Evolutionary conservation across 2,888 invertebrate genomes (phyloP), one percentile per base, ranked within the genome.

Genomic region (Tanytarsus gracilentus): DNA sequence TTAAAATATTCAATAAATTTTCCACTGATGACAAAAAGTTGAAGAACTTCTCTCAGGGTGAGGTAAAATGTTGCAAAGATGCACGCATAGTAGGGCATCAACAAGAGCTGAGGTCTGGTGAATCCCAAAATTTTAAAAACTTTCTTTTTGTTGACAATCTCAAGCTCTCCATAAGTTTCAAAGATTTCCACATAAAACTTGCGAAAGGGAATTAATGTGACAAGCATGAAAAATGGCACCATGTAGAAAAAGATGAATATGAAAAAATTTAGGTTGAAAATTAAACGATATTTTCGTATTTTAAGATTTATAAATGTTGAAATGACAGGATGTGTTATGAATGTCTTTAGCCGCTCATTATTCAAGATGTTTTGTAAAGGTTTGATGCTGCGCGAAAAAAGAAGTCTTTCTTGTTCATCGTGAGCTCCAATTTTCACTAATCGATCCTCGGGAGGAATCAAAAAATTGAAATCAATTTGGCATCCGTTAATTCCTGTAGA

Each of bases 221-320:
- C 48, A 23, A 60, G 49, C 9, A 60, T 3, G 11, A 60, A 60
- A 25, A 58, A 58, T 7, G 60, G 60, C n/a, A 60, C 14, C 36
- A 60, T 50, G 11, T 48, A 60, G 33, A 49, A 36, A n/a, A 36
- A 33, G 7, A 60, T 36, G 18, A 60, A 60, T 25, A 60, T 50
- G 16, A n/a, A 60, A 23, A 60, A 50, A 16, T 60, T 60, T 26
- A 60, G 9, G 18, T 60, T 49, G 50, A 50, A 60, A 36, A 60
- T 36, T 26, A n/a, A 11, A 16, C 60, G 30, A 29, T 25, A 60
- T 18, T 60, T 60, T 7, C 23, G 14, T 21, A 21, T 23, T 40
- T 60, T 60, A 2, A 58, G 11, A 14, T 49, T 60, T n/a, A 60
- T 60, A n/a, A 60, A 60, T 4, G 60, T 50, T 14, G 60, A 60